Conservation (phyloP, 2,113 vertebrate genomes). For the Oreochromis spilurus region DNA sequence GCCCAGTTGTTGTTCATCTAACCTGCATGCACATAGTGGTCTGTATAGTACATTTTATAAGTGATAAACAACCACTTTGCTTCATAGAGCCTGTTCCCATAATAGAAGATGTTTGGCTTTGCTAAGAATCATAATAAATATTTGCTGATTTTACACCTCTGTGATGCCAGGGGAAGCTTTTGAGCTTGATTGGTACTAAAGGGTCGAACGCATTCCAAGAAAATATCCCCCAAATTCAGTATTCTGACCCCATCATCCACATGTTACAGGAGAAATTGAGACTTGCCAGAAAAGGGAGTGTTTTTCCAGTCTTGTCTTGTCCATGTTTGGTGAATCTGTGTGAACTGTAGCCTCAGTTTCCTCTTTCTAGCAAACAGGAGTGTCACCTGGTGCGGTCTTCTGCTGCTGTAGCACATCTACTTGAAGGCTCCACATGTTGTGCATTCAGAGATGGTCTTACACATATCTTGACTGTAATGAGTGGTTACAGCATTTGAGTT, state of each 20-base stretch:
- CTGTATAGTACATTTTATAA: background rate
- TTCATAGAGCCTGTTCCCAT: background rate
- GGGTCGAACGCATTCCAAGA: rapidly evolving
- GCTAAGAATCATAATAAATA: background rate
- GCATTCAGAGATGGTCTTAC: background rate
- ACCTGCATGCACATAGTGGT: background rate
- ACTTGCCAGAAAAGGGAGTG: background rate
- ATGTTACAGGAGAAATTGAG: background rate
- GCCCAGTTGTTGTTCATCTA: background rate
- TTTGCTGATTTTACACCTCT: background rate
- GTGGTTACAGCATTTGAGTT: background rate
- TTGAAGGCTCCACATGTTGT: background rate
- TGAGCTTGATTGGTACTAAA: background rate
- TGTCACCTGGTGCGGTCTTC: background rate
- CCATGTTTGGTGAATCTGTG: background rate
- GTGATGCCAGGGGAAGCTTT: background rate
- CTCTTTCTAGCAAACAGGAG: background rate
- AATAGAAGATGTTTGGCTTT: background rate
- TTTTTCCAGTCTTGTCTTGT: background rate
- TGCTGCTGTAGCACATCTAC: background rate
- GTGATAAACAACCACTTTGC: background rate
- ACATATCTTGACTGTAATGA: background rate
- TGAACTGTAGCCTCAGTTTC: background rate
- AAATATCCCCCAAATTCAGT: background rate
- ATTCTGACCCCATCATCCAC: background rate